Percentiles rank a stretch among this genome's conserved stretches.
These are phyloP conservation scores for Lamproptera curius DNA, from an alignment of 2,888 invertebrate species.

Conservation along the genomic window DNA sequence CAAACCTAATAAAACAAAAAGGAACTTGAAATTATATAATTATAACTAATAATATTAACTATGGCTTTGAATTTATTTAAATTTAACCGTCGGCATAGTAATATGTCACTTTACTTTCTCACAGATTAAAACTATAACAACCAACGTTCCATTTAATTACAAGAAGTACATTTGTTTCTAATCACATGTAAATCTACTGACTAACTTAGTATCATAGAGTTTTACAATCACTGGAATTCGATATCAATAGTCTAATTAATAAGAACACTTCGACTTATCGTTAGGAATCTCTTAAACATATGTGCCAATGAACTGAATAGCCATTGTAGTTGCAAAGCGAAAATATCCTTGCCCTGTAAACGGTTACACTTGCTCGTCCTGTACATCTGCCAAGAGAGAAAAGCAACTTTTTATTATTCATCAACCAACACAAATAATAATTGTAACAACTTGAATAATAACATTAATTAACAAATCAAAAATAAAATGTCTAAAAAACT, in stretches of 20 bases:
- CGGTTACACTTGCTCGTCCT: constrained; percentile 85
- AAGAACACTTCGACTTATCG: constrained; percentile 73
- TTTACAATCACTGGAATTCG: constrained; percentile 12
- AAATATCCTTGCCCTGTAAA: constrained; percentile 50
- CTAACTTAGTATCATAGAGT: not conserved
- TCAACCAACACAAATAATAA: constrained; percentile 3
- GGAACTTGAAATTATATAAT: no score
- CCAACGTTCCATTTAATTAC: constrained; percentile 12
- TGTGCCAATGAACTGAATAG: constrained; percentile 28
- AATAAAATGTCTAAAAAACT: not conserved
- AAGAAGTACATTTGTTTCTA: not conserved
- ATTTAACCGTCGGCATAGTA: constrained; percentile 8
- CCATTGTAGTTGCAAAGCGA: constrained; percentile 30
- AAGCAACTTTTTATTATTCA: constrained; percentile 71
- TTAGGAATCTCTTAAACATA: constrained; percentile 30
- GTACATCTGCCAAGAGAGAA: constrained; percentile 83
- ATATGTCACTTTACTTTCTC: not conserved
- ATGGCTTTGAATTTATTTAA: not conserved
- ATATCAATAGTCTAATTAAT: constrained; percentile 37
- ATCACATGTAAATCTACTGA: constrained; percentile 25
- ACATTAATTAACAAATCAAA: constrained; percentile 6
- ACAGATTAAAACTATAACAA: constrained; percentile 6
- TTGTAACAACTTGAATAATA: not conserved
- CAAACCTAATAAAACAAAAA: no score
- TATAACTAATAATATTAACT: no score